A percentile compares a stretch with the other conserved stretches of the same genome.
Evolutionary conservation across 2,888 invertebrate genomes (phyloP).

Genomic region (Sarcophaga subvicina): DNA sequence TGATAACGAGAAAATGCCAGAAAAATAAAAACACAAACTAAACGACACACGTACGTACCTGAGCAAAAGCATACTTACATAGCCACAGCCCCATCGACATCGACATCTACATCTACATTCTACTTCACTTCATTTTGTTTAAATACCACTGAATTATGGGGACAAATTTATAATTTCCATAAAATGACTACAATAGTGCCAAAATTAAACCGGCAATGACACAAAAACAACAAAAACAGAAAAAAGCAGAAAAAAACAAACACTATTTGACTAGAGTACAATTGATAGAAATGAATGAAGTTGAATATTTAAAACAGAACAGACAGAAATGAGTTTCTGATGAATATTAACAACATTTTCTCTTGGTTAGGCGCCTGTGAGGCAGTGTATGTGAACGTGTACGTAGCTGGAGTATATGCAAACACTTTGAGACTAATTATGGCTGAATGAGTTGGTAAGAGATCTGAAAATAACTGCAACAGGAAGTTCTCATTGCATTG

Average conservation of each 20-base stretch:
- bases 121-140: neutral
- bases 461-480: slow-evolving; percentile 56
- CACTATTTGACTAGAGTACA: slow-evolving; percentile 24
- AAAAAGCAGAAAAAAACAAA: too few species aligned
- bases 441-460: slow-evolving; percentile 35
- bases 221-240: neutral
- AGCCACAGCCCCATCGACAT: too few species aligned
- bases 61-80: slow-evolving; percentile 2
- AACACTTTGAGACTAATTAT: slow-evolving; percentile 58
- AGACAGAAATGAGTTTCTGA: slow-evolving; percentile 53
- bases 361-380: slow-evolving; percentile 30
- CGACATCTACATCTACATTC: too few species aligned
- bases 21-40: slow-evolving; percentile 34
- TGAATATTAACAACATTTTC: slow-evolving; percentile 53
- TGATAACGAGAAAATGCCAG: slow-evolving; percentile 46
- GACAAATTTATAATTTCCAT: slow-evolving; percentile 47
- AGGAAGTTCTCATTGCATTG: slow-evolving; percentile 60
- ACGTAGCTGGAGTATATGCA: neutral
- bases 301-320: slow-evolving; percentile 42
- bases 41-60: neutral
- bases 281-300: slow-evolving; percentile 44
- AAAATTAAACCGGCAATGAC: slow-evolving; percentile 30
- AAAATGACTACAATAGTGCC: slow-evolving; percentile 36
- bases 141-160: slow-evolving; percentile 24
- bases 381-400: neutral